Evolutionary conservation across 2,113 vertebrate species (phyloP), one percentile per base, ranked within the genome.

Genomic region (Melanerpes formicivorus): DNA sequence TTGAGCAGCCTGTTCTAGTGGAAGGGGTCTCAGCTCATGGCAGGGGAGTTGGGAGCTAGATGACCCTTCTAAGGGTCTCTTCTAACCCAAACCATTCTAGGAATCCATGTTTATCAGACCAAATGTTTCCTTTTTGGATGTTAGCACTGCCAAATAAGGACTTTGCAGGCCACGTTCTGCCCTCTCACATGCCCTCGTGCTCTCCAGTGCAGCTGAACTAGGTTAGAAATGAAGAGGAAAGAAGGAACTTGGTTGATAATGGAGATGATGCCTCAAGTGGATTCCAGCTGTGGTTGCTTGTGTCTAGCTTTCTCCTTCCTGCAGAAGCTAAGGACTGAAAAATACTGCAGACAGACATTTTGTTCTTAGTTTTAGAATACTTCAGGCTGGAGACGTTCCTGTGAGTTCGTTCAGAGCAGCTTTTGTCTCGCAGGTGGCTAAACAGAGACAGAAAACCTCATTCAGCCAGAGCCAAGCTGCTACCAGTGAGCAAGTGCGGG

Each of bases 381-480:
- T 77, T 11, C n/a, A 18, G 34, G 25, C 17, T 5, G n/a, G 56
- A 55, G 55, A 8, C 18, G 15, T 50, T 46, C n/a, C 79, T 46
- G 46, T 16, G 90, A 52, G 50, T 14, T 7, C 50, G 46, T 22
- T 59, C 76, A 46, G 54, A 69, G 75, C 4, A 59, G 62, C 32
- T 86, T 44, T 58, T 32, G 12, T 46, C 48, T 84, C 21, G 27
- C 37, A 26, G 72, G 25, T 52, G 58, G 66, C 69, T 85, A 91
- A 93, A 91, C 42, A 80, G 88, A 91, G 90, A 85, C 85, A 94
- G 73, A 11, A 73, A 72, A 26, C 5, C 29, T 21, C 23, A 1
- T 5, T 77, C 19, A 19, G 3, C 12, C 21, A 0, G 1, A 73
- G 77, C 26, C 21, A 5, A 2, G 4, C 17, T 0, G 1, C 4